Evolutionary conservation across 1,140 invertebrate genomes (phyloP), one percentile per base, ranked within the genome.

Genomic region (Aphelenchoides avenae): DNA sequence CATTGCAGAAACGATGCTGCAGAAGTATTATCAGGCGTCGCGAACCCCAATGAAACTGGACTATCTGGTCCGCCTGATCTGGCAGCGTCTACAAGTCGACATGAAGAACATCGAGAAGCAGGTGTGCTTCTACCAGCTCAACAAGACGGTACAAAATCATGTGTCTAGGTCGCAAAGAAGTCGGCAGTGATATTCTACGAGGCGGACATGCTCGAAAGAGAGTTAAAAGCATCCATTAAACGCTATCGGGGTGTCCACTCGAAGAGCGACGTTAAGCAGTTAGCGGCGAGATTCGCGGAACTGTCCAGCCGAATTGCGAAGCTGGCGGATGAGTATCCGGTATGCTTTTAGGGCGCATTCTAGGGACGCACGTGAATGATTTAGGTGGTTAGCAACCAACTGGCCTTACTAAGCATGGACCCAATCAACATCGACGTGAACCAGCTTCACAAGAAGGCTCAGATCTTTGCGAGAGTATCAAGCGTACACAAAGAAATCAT

Each of bases 1-100:
- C 40, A 6, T 66, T 66, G 20, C 18, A 46, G 59, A 62, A 33
- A 9, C 57, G 3, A 66, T 41, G 13, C 55, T 62, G 4, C 62
- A 68, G 13, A 69, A 66, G 22, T 62, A 68, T 48, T 62, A 62
- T 47, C 61, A 65, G 40, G 61, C 59, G 2, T 27, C 31, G 1
- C 3, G 59, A 26, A 26, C 48, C 3, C 18, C 41, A 11, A 27
- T 20, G 18, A 59, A 44, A 1, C 24, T 62, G 0, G 15, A 18
- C 4, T 59, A 62, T 36, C 40, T 62, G 22, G 49, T 41, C 31
- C 34, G 42, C 26, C 33, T 62, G 3, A 52, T 62, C 6, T 62
- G 59, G 59, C 52, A 62, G 31, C 24, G 43, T 26, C 59, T 62
- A 0, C 49, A 58, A 24, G 59, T 62, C 13, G 59, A 62, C 42